Evolutionary conservation across 2,797 vertebrate species (phyloP).

Genomic region (Siniperca scherzeri): DNA sequence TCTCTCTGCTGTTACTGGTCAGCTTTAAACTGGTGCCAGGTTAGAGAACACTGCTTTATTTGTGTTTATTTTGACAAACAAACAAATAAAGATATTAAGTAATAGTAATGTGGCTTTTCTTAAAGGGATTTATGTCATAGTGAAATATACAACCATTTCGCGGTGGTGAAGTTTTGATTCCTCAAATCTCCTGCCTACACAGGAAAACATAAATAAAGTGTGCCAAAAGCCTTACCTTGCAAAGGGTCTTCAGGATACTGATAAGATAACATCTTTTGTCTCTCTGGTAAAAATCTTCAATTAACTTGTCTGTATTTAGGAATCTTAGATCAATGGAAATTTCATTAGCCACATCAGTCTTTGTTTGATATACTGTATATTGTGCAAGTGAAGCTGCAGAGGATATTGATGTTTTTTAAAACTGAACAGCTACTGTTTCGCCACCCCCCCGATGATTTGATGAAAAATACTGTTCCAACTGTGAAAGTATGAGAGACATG

Average conservation of each 20-base stretch:
- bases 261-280: not conserved
- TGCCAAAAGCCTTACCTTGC: not conserved
- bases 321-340: not conserved
- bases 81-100: not conserved
- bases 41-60: not conserved
- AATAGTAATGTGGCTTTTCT: not conserved
- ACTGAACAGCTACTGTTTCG: too few species aligned
- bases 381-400: not conserved
- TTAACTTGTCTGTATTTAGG: not conserved
- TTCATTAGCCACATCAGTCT: not conserved
- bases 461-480: constrained; percentile 4
- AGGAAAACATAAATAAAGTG: too few species aligned
- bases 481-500: constrained; percentile 15
- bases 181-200: not conserved
- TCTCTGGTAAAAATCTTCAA: not conserved
- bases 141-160: not conserved
- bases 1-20: constrained; percentile 13
- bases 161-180: not conserved
- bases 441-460: not conserved
- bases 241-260: not conserved
- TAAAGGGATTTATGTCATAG: not conserved
- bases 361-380: not conserved
- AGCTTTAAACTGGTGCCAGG: constrained; percentile 1
- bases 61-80: too few species aligned
- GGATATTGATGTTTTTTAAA: too few species aligned